Evolutionary conservation across 2,113 vertebrate species (phyloP), one percentile per base, ranked within the genome.

Genomic region (Aldabrachelys gigantea): DNA sequence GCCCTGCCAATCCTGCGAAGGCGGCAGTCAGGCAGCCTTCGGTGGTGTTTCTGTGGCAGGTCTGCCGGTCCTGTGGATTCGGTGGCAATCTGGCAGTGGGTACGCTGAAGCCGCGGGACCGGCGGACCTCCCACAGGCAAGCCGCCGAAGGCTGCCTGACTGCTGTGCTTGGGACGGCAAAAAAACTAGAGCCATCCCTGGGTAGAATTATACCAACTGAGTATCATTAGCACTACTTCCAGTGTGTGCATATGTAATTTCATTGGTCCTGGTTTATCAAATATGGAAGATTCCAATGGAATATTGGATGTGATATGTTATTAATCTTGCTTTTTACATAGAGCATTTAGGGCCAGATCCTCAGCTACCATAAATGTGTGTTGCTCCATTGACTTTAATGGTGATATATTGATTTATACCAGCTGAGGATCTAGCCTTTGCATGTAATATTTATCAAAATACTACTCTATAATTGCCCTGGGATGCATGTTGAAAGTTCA

Each of bases 161-260:
- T 44, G 44, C 44, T 44, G 10, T 49, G 47, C 47, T 49, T 49
- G 47, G 47, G 47, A 10, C 10, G 47, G 47, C 47, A 49, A 49
- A 49, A 49, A 49, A 49, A 10, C 47, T 49, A 49, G 47, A 49
- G 47, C 9, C 8, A 10, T 9, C 47, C 47, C 8, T 47, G 47
- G 47, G 8, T 91, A 90, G n/a, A 90, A 94, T 92, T 94, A 81
- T 59, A 80, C 91, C 35, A 91, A 27, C 54, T 92, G 25, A 81
- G 13, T 49, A 82, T 65, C 95, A 89, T 21, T 38, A 80, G 65
- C 95, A 89, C 59, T 89, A 4, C 47, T 84, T 81, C 52, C 17
- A 41, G 49, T 78, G 21, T 87, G 85, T 56, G 89, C 35, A 80
- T 12, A 31, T 35, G 21, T 9, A 89, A 69, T 69, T 88, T 80